A percentile compares a stretch with the other conserved stretches of the same genome.
These are phyloP conservation scores for Callyntrura guangdongensis DNA, from an alignment of 2,888 invertebrate genomes.

Conservation along the genomic window DNA sequence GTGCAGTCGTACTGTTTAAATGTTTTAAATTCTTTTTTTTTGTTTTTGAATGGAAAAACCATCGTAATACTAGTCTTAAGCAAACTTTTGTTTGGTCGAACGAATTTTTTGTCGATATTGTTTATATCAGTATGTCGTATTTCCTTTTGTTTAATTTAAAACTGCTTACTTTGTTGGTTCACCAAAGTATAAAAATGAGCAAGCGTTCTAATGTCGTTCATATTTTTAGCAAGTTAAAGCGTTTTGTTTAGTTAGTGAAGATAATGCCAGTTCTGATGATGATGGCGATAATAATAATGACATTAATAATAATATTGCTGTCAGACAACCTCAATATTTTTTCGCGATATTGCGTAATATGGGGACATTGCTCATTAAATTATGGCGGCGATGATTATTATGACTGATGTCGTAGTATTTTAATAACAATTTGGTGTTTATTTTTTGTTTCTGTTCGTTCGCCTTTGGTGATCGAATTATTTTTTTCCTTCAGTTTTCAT, in stretches of 20 bases:
- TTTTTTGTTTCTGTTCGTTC: background rate
- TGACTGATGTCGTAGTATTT: slow-evolving; percentile 26
- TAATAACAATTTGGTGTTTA: slow-evolving; percentile 5
- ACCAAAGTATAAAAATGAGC: background rate
- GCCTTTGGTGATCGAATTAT: slow-evolving; percentile 21
- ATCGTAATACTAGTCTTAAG: background rate
- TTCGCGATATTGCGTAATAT: slow-evolving; percentile 64
- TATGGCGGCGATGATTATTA: slow-evolving; percentile 51
- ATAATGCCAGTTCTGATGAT: slow-evolving; percentile 52
- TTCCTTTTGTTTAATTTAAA: background rate
- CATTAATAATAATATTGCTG: slow-evolving; percentile 64
- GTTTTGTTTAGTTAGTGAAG: slow-evolving; percentile 63
- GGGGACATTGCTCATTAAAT: slow-evolving; percentile 49
- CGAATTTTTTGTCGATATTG: background rate
- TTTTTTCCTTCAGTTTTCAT: background rate
- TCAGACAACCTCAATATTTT: slow-evolving; percentile 79
- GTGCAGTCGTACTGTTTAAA: background rate
- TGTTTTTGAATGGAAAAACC: background rate
- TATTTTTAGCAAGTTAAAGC: slow-evolving; percentile 45
- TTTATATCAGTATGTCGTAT: background rate
- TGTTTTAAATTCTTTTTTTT: background rate
- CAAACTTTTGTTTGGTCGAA: background rate
- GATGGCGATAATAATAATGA: slow-evolving; percentile 52
- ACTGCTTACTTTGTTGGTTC: slow-evolving; percentile 11
- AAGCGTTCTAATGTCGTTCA: background rate